Evolutionary conservation across 2,113 vertebrate genomes (phyloP).

Genomic region (Stictonetta naevosa): DNA sequence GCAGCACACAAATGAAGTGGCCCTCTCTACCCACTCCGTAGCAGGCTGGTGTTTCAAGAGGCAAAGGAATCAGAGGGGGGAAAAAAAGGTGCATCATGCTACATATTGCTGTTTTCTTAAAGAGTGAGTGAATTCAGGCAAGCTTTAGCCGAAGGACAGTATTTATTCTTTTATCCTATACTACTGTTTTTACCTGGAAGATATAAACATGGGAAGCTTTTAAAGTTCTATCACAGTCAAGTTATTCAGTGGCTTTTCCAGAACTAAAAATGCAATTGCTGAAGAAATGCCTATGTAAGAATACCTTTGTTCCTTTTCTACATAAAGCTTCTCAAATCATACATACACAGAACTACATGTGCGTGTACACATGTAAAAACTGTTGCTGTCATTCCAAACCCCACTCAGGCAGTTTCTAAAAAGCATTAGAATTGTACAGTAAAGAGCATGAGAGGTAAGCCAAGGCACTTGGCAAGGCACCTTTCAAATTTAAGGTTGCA

Average conservation of each 20-base stretch:
- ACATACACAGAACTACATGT: neutral
- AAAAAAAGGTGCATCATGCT: neutral
- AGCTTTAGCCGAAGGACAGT: neutral
- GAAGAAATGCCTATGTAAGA: neutral
- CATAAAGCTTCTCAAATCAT: neutral
- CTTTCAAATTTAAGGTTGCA: neutral
- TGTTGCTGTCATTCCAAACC: neutral
- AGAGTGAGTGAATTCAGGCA: neutral
- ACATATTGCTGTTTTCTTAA: neutral
- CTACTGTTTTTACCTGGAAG: neutral
- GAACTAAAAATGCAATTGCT: neutral
- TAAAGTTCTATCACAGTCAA: neutral
- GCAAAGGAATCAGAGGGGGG: accelerated
- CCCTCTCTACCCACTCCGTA: neutral
- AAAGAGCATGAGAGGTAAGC: neutral
- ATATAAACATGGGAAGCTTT: neutral
- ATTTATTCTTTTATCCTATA: neutral
- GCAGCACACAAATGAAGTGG: neutral
- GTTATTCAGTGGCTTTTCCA: neutral
- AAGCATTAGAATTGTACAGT: neutral
- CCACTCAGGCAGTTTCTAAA: accelerated
- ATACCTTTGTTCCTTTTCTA: neutral
- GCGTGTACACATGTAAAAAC: neutral
- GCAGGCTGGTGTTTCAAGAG: neutral
- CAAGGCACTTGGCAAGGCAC: neutral